Evolutionary conservation across 2,888 invertebrate genomes (phyloP), one percentile per base, ranked within the genome.

Genomic region (Acholoe squamosa): DNA sequence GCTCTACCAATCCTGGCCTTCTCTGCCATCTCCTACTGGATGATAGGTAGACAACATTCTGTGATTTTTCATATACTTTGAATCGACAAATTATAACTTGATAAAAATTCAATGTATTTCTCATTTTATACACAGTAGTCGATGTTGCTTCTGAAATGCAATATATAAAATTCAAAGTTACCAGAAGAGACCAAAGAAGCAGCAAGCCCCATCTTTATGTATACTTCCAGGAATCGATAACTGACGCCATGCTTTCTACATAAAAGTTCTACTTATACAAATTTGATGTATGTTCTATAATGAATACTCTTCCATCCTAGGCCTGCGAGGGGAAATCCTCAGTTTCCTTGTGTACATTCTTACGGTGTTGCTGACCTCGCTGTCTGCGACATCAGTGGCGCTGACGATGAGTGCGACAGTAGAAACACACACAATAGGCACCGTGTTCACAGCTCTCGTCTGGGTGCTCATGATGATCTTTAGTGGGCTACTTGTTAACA

Each of bases 401-500:
- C 91, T 94, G 84, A 61, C 93, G 14, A 89, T 93, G 89, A 91
- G 91, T 77, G 89, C 84, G 12, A 34, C 89, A 22, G 91, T 92
- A 14, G 56, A 89, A 31, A 91, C 92, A 16, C 91, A 92, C 91
- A 92, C 91, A 22, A 89, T 93, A 7, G 94, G 94, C 51, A 94
- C 94, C 86, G 67, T 94, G 5, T 52, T 93, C 33, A 92, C 92
- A 0, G 91, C 93, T 14, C 91, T 94, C 19, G 61, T 89, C 33
- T 93, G 92, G 89, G 93, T 94, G 22, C 90, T 94, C 91, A 94
- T 94, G 94, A 94, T 95, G 95, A 92, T 95, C 61, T 96, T 95
- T 92, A 94, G 95, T 92, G 95, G 95, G 5, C 92, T 95, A n/a
- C 92, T 96, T 84, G 94, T 95, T 52, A 95, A 95, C 91, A 92